Percentiles rank a stretch among this genome's conserved stretches.
These are phyloP conservation scores for Drosophila pseudoobscura DNA, from an alignment of 1,140 invertebrate species.

Conservation along the genomic window DNA sequence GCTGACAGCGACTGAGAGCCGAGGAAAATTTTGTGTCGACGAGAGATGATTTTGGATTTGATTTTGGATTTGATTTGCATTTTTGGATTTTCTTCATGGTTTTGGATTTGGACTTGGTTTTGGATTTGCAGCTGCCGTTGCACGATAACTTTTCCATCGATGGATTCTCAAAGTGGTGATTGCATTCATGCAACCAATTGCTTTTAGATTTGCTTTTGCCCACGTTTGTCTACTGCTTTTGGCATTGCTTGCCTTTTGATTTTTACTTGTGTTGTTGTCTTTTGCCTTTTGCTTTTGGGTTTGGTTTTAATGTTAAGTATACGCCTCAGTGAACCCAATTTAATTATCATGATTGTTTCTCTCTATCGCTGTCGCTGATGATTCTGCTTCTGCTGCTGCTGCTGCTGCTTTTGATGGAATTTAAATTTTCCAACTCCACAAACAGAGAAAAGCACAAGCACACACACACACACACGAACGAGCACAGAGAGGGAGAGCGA, in stretches of 20 bases:
- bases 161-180: too few species aligned
- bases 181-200: too few species aligned
- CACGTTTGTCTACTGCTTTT: too few species aligned
- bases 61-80: conserved; percentile 9
- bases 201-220: too few species aligned
- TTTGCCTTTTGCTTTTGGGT: conserved; percentile 33
- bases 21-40: conserved; percentile 28
- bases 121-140: conserved; percentile 1
- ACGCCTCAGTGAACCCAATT: conserved; percentile 82
- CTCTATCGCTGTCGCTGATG: conserved; percentile 41
- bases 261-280: too few species aligned
- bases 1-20: conserved; percentile 1
- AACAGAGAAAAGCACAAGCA: conserved; percentile 34
- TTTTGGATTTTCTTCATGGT: conserved; percentile 3
- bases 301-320: conserved; percentile 79
- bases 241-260: too few species aligned
- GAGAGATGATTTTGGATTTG: conserved; percentile 27
- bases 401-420: conserved; percentile 51
- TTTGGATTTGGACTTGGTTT: conserved; percentile 55
- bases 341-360: conserved; percentile 82
- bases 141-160: too few species aligned
- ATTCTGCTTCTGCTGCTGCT: conserved; percentile 27
- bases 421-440: conserved; percentile 74
- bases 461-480: conserved; percentile 21
- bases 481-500: conserved; percentile 16